Percentiles rank a stretch among this genome's conserved stretches.
Evolutionary conservation across 2,888 invertebrate genomes (phyloP).

Genomic region (Plebejus argus): DNA sequence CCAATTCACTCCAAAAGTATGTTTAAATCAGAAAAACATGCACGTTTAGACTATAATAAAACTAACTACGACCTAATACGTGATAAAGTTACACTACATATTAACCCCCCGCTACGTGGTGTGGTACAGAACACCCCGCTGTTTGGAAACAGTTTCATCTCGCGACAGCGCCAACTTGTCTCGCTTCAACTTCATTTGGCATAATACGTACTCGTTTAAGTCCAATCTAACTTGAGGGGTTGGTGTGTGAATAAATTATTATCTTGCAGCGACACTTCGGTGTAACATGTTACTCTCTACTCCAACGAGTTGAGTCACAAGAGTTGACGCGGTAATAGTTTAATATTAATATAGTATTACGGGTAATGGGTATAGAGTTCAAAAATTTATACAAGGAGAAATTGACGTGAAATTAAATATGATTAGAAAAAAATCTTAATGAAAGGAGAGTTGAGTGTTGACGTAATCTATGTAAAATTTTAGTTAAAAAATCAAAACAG

Average conservation of each 20-base stretch:
- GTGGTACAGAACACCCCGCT: neutral
- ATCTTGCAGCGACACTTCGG: constrained; percentile 65
- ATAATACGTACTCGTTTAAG: constrained; percentile 79
- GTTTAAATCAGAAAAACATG: neutral
- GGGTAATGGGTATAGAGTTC: too few relatives aligned
- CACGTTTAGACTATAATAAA: neutral
- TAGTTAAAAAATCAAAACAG: too few relatives aligned
- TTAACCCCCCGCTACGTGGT: neutral
- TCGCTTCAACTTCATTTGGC: constrained; percentile 77
- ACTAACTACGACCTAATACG: neutral
- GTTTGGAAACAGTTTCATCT: constrained; percentile 37
- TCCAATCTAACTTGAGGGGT: constrained; percentile 78
- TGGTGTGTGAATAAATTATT: constrained; percentile 79
- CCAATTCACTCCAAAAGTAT: too few relatives aligned
- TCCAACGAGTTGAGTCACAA: neutral
- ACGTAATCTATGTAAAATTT: too few relatives aligned
- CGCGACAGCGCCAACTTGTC: constrained; percentile 41
- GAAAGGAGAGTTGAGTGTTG: too few relatives aligned
- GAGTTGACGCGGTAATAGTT: neutral
- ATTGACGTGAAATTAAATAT: too few relatives aligned
- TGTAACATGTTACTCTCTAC: constrained; percentile 45
- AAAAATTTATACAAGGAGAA: too few relatives aligned
- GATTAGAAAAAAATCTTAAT: too few relatives aligned
- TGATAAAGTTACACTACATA: neutral
- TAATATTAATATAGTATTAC: neutral